These are phyloP conservation scores for Ormyrus pomaceus DNA, from an alignment of 2,888 invertebrate genomes.

Conservation along the genomic window DNA sequence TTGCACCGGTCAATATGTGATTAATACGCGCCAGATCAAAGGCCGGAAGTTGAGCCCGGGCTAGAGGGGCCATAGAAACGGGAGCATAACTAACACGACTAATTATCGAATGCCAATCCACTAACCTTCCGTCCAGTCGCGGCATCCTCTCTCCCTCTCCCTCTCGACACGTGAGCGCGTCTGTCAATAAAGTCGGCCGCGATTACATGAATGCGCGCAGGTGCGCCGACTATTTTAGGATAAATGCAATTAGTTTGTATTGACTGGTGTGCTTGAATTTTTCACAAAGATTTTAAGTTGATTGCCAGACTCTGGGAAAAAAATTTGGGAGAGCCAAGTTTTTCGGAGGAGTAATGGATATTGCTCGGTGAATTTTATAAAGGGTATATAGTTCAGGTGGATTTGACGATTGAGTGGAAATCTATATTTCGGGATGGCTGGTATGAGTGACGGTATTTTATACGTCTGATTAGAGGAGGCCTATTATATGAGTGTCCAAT, in stretches of 20 bases:
- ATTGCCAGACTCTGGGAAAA: background rate
- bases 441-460: too few species aligned
- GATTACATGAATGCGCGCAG: constrained; percentile 21
- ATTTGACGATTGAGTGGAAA: too few species aligned
- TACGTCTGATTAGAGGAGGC: too few species aligned
- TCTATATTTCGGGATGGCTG: too few species aligned
- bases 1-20: constrained; percentile 59
- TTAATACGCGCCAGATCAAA: constrained; percentile 65
- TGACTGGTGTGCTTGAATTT: constrained; percentile 1
- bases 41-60: constrained; percentile 51
- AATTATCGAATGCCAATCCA: constrained; percentile 67
- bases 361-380: too few species aligned
- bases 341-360: too few species aligned
- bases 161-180: background rate
- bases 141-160: background rate
- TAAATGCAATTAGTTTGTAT: constrained; percentile 44
- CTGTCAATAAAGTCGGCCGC: constrained; percentile 24
- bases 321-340: too few species aligned
- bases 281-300: constrained; percentile 12
- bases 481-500: too few species aligned
- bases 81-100: constrained; percentile 62
- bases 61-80: constrained; percentile 53
- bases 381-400: too few species aligned
- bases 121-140: constrained; percentile 50
- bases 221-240: constrained; percentile 27